Evolutionary conservation across 2,888 invertebrate species (phyloP), one percentile per base, ranked within the genome.

Genomic region (Amphipyra tragopoginis): DNA sequence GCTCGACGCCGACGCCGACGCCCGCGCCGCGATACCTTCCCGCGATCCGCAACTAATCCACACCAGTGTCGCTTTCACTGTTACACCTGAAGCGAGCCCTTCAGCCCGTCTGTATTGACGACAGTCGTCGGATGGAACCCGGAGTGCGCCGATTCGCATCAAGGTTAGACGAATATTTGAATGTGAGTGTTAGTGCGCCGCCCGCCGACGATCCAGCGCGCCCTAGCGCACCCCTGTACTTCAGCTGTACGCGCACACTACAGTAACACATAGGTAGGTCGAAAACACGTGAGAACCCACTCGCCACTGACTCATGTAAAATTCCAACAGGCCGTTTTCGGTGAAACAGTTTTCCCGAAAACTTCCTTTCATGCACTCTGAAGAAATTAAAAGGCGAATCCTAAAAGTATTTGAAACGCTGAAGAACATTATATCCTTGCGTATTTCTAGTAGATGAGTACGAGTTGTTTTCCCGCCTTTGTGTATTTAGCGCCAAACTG

Each of bases 81-180:
- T 86, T 83, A 85, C 89, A 86, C 88, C 90, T 89, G 91, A 90
- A 91, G 90, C 92, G 87, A 92, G 89, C 91, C 90, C 92, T 89
- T 89, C 91, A 87, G 89, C 92, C 90, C 90, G 90, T 90, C 91
- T 86, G 89, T 89, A 86, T 87, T 86, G 90, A 90, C 91, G 92
- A 90, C 90, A 86, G 86, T 88, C 93, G 92, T 91, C 94, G 93
- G 91, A 94, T 94, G 94, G 94, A 93, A 93, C 93, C 93, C 93
- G 91, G 93, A 93, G 93, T 93, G 93, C 93, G 90, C 92, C 93
- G 91, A 93, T 92, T 93, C 93, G 94, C 93, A 93, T 93, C 93
- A 94, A 94, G 94, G 94, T 94, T 93, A 94, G 94, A 91, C 88
- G 91, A 91, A 92, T 91, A 92, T 92, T 92, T 92, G 90, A 90